These are phyloP conservation scores for Metopia argyrocephala DNA, from an alignment of 2,888 invertebrate species.

Conservation along the genomic window DNA sequence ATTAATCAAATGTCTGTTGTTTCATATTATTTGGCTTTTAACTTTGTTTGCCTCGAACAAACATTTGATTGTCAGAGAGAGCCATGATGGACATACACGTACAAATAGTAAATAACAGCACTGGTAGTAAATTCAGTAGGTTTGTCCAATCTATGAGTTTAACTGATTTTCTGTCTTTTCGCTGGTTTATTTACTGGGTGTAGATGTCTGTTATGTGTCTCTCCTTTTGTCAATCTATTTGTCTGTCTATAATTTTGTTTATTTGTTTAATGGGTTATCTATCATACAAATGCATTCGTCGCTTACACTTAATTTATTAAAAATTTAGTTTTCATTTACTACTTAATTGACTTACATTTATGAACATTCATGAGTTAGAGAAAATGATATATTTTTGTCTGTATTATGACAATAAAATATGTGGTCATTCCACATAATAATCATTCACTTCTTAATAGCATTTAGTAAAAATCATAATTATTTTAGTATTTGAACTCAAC, in stretches of 20 bases:
- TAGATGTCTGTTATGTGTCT: slow-evolving; percentile 47
- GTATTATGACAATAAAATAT: slow-evolving; percentile 49
- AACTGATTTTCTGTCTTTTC: neutral
- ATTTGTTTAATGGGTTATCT: slow-evolving; percentile 31
- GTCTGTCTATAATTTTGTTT: slow-evolving; percentile 12
- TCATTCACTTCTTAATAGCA: slow-evolving; percentile 35
- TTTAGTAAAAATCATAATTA: slow-evolving; percentile 69
- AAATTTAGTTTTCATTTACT: slow-evolving; percentile 28
- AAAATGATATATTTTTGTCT: no score
- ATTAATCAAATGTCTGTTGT: slow-evolving; percentile 69
- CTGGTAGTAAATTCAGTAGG: slow-evolving; percentile 25
- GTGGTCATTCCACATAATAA: slow-evolving; percentile 50
- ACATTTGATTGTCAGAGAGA: no score
- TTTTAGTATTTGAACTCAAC: slow-evolving; percentile 73
- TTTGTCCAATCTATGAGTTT: slow-evolving; percentile 10
- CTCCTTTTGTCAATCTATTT: neutral
- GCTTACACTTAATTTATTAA: slow-evolving; percentile 37
- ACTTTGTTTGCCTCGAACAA: slow-evolving; percentile 19
- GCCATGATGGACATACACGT: neutral
- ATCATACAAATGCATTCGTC: slow-evolving; percentile 53
- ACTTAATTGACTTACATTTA: no score
- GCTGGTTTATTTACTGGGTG: slow-evolving; percentile 23
- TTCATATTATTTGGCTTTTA: slow-evolving; percentile 2
- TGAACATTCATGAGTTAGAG: no score
- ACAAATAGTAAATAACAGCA: neutral